These are phyloP conservation scores for Aphodius sticticus DNA, from an alignment of 2,888 invertebrate genomes.

Conservation along the genomic window DNA sequence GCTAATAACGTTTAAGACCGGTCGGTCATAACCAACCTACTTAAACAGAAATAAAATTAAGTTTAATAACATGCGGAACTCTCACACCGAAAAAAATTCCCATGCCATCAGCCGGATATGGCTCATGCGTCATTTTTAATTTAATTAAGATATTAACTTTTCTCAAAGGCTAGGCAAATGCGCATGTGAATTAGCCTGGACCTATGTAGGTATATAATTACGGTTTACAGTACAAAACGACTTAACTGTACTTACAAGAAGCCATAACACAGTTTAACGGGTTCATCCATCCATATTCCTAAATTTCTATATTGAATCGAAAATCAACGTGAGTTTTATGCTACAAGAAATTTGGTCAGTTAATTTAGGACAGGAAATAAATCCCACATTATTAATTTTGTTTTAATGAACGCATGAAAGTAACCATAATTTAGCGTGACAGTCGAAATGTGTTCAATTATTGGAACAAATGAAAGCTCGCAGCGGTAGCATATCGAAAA, in stretches of 20 bases:
- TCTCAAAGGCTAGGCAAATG: not conserved
- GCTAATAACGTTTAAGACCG: no score
- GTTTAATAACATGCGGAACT: not conserved
- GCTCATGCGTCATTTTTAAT: not conserved
- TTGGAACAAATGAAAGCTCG: not conserved
- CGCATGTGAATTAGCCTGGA: not conserved
- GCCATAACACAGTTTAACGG: not conserved
- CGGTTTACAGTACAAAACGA: not conserved
- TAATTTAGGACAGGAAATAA: not conserved
- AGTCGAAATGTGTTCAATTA: not conserved
- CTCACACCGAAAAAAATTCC: not conserved
- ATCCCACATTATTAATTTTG: not conserved
- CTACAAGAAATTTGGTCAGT: not conserved
- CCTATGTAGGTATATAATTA: not conserved
- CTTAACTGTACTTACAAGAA: not conserved
- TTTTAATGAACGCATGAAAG: not conserved
- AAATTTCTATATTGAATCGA: not conserved
- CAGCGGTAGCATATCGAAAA: not conserved
- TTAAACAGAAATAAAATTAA: not conserved
- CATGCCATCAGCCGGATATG: not conserved
- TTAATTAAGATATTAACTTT: conserved; percentile 4
- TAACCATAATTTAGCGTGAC: not conserved
- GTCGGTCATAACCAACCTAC: not conserved
- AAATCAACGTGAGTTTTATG: not conserved
- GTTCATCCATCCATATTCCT: not conserved